Evolutionary conservation across 2,113 vertebrate species (phyloP), one percentile per base, ranked within the genome.

Genomic region (Promerops cafer): DNA sequence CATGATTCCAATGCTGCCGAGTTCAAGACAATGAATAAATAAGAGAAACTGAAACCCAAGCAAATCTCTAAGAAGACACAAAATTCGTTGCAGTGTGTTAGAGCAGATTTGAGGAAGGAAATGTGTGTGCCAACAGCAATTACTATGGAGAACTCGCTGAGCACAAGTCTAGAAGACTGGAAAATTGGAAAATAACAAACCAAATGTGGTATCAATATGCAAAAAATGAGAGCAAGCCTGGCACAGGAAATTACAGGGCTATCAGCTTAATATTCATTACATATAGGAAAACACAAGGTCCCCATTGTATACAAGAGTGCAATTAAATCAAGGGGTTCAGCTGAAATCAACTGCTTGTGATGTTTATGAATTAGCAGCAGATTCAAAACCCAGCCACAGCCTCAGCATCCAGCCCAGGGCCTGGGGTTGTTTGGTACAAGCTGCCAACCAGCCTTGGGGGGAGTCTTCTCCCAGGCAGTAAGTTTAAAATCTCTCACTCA

Each of bases 291-390:
- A 96, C 1, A 87, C 90, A 74, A 77, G 94, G 94, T 89, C 96
- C 94, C 96, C 66, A 52, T 94, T 97, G 94, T 93, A 96, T 37
- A 65, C 61, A 39, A 91, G 90, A 95, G 85, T 75, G 92, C 96
- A 97, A 98, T 97, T 96, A 97, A 97, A 97, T 97, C 96, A 96
- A 97, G 97, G 96, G 95, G 93, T 91, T 96, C 86, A 93, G 89
- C 83, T 96, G 59, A 95, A 97, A 95, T 94, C 94, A 96, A 94
- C 90, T 90, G 83, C 93, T 93, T 87, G 89, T 92, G 90, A 96
- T 96, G 64, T 91, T 89, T 72, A 70, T 90, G 94, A 94, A 96
- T 94, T 81, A 92, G 81, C 19, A 88, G 92, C 82, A 71, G 92
- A 83, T 89, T 71, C 69, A 3, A 88, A 76, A 75, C 1, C 45